A percentile compares a stretch with the other conserved stretches of the same genome.
phyloP scores from a whole-genome alignment of 2,888 invertebrate genomes.

The Punctoribates punctum region DNA sequence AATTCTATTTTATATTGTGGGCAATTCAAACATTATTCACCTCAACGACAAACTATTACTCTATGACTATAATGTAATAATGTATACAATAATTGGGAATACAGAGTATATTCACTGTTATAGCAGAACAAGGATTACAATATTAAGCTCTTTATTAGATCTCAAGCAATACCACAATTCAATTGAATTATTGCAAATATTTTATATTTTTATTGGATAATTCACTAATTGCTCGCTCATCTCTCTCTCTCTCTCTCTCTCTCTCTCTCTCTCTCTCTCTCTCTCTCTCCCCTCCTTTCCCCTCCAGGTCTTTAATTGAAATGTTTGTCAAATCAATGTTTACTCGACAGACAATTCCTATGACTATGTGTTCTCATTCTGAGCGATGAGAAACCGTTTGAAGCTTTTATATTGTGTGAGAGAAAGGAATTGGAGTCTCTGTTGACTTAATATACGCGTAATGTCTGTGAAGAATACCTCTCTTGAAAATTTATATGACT shows the following conservation, averaged over 20 bases:
- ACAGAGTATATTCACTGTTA: no score
- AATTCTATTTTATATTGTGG: constrained; percentile 36
- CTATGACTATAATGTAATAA: constrained; percentile 33
- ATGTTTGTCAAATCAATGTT: constrained; percentile 6
- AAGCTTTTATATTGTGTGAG: not conserved
- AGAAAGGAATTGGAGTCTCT: not conserved
- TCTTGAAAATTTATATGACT: constrained; percentile 26
- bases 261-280: not conserved
- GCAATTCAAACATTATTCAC: constrained; percentile 24
- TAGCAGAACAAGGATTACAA: constrained; percentile 16
- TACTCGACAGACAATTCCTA: no score
- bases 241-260: constrained; percentile 13
- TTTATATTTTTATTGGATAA: constrained; percentile 32
- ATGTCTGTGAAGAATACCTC: constrained; percentile 6
- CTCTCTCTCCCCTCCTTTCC: not conserved
- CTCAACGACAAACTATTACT: not conserved
- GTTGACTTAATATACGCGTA: not conserved
- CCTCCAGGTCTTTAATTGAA: not conserved
- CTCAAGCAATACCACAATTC: not conserved
- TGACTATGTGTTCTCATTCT: not conserved
- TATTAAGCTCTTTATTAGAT: constrained; percentile 37
- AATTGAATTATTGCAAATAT: constrained; percentile 5
- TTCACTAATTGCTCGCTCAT: constrained; percentile 26
- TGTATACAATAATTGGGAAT: not conserved
- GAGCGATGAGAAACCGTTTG: not conserved